Evolutionary conservation across 2,888 invertebrate species (phyloP), one percentile per base, ranked within the genome.

Genomic region (Ptilodon capucinus): DNA sequence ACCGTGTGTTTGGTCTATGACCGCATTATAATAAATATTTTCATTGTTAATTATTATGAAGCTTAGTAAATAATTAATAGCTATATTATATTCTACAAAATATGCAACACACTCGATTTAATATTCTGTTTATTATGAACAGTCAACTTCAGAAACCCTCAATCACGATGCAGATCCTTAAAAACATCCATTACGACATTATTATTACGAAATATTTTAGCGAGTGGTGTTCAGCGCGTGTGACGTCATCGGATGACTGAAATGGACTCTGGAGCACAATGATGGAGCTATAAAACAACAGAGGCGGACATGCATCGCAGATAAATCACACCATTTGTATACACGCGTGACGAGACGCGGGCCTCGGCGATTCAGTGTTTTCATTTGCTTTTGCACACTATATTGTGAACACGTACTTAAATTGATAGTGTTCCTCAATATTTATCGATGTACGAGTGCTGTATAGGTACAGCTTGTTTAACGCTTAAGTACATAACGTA

Each of bases 251-350:
- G 23, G 42, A 64, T 71, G 61, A 71, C 73, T 71, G 76, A 71
- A 68, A 65, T 74, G 74, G 71, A 70, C 67, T 73, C 73, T 55
- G 59, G 63, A 67, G 67, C 60, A 74, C 75, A 71, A 76, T 75
- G 74, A 80, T 75, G 64, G 64, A 67, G 72, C 79, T 71, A 83
- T 83, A 82, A 83, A 84, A 81, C 78, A 81, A 74, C 71, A 77
- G 62, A 51, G 68, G 64, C 68, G 73, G 76, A 76, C 80, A 72
- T 71, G 74, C 72, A 69, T 68, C 64, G 69, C 63, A 69, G 72
- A 84, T 83, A 84, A 82, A 84, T 83, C 81, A 81, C 72, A 68
- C 67, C 75, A 76, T 74, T 78, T 78, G 78, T 74, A 71, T 71
- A 67, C 74, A 69, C 65, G 74, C 68, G 69, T 71, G 74, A 71